These are phyloP conservation scores for Anoplius nigerrimus DNA, from an alignment of 2,888 invertebrate species.

Conservation along the genomic window DNA sequence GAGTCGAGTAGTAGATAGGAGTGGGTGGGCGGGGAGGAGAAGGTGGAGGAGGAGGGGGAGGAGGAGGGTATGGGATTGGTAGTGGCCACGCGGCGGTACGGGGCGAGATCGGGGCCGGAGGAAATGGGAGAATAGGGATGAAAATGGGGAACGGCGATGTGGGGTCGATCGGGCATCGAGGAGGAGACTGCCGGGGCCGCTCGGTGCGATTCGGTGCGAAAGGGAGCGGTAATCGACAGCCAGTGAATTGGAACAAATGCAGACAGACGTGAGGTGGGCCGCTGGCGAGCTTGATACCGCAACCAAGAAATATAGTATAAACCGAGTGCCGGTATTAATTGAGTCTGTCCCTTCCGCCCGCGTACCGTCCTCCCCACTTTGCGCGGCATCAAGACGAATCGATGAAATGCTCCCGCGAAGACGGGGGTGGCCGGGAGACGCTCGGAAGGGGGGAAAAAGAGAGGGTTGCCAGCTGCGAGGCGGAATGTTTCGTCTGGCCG, in stretches of 20 bases:
- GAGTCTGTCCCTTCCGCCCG: slow-evolving; percentile 51
- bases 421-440: slow-evolving; percentile 15
- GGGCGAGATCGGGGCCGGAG: slow-evolving; percentile 22
- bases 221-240: slow-evolving; percentile 66
- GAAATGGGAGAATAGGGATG: slow-evolving; percentile 58
- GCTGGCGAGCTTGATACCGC: slow-evolving; percentile 52
- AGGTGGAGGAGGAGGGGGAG: neutral
- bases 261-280: slow-evolving; percentile 64
- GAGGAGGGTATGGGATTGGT: slow-evolving; percentile 14
- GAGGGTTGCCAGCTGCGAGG: neutral
- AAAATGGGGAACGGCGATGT: slow-evolving; percentile 52
- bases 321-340: slow-evolving; percentile 58
- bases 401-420: slow-evolving; percentile 41
- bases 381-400: slow-evolving; percentile 50
- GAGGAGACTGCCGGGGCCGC: slow-evolving; percentile 9
- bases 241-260: slow-evolving; percentile 70
- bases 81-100: slow-evolving; percentile 3
- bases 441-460: slow-evolving; percentile 16
- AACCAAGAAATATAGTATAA: slow-evolving; percentile 59
- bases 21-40: neutral
- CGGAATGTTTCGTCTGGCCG: too few relatives aligned
- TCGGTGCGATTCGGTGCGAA: slow-evolving; percentile 36
- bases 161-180: slow-evolving; percentile 35
- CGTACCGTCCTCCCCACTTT: slow-evolving; percentile 33
- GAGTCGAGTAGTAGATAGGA: slow-evolving; percentile 9